Base-by-base conservation (phyloP, 2,888 invertebrate genomes). In the Osmoderma eremita region DNA sequence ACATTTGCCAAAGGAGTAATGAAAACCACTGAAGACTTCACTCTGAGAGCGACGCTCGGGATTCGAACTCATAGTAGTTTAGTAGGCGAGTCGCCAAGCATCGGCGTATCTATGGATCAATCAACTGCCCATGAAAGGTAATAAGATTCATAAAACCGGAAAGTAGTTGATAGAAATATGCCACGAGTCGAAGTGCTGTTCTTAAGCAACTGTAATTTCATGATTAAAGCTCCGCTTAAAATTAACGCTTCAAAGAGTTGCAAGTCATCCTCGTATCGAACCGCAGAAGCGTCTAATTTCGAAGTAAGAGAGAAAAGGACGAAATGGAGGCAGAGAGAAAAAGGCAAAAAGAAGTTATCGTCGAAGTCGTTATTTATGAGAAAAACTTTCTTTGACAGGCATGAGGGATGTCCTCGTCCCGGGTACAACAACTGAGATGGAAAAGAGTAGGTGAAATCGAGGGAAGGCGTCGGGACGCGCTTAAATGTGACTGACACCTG, bases 361-460 rank as follows among this genome's bases (percentile, higher is more conserved):
- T 56, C 56, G 41, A 45, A 61, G 58, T 48, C 58, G 58, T 61
- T 61, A 61, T 61, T 61, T 61, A 61, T 61, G 58, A 61, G 58
- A 30, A 61, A 61, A 61, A 61, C 24, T 61, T 61, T 61, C 58
- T 61, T 45, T 61, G 58, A 61, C 45, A 61, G 58, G 45, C 45
- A 45, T 61, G 42, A 41, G 58, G 54, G 45, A 58, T 30, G 42
- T 58, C 24, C 24, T 61, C 45, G 30, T 61, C 45, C 17, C 17
- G 24, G 45, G 45, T 41, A 36, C 30, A 61, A 30, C 45, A 45
- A 13, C 24, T 42, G 45, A 30, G 45, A 56, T 22, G 41, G 22
- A 39, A 20, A 41, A 45, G 58, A 45, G 30, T 48, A 30, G 17
- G 58, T 61, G 48, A 61, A 61, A 61, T 61, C 58, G 58, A 30